Conservation (phyloP, 2,888 invertebrate genomes). For the Gymnocheta viridis region DNA sequence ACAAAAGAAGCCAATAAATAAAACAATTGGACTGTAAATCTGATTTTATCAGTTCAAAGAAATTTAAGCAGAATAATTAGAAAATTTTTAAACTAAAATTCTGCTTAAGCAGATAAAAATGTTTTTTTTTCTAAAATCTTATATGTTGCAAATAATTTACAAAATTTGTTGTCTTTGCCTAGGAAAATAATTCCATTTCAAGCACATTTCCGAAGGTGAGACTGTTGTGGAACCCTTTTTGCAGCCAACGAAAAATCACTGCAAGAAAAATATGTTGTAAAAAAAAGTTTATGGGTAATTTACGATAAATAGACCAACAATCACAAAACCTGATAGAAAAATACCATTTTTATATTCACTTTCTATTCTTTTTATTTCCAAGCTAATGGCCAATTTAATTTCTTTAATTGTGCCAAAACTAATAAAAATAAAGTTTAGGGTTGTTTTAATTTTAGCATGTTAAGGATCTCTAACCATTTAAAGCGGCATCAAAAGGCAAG, state of each 20-base stretch:
- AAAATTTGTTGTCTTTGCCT: neutral
- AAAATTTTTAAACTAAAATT: neutral
- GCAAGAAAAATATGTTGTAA: conserved; percentile 24
- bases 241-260: conserved; percentile 33
- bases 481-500: conserved; percentile 49
- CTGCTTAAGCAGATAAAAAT: neutral
- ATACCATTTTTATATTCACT: conserved; percentile 1
- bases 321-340: conserved; percentile 17
- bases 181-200: neutral
- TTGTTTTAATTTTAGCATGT: conserved; percentile 61
- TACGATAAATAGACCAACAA: conserved; percentile 52
- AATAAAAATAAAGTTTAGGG: conserved; percentile 63
- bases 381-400: conserved; percentile 56
- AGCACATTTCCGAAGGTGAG: neutral
- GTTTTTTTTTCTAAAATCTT: neutral
- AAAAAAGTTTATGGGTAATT: conserved; percentile 51
- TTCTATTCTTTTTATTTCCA: conserved; percentile 35
- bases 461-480: conserved; percentile 38
- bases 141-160: conserved; percentile 1
- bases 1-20: too few relatives aligned
- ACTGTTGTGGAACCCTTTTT: neutral
- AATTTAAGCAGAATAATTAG: neutral
- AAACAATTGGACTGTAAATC: neutral
- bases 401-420: conserved; percentile 64
- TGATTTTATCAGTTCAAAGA: neutral